A percentile compares a stretch with the other conserved stretches of the same genome.
phyloP scores from a whole-genome alignment of 92 coral and sea anemone genomes.

The Phenganax subtilis region DNA sequence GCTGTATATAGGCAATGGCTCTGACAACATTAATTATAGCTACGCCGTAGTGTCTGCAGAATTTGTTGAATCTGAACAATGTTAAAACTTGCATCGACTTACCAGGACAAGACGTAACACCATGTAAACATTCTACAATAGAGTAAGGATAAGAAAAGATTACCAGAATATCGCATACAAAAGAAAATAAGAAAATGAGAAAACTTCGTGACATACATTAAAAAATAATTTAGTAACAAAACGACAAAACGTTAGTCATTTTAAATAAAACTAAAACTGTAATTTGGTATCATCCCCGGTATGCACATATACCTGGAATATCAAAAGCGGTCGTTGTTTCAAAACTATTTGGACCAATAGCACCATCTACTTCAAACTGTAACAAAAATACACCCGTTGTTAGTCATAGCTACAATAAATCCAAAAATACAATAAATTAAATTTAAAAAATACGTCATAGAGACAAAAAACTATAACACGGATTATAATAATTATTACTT shows the following conservation, averaged over 20 bases:
- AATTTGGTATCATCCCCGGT: no score
- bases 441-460: not conserved
- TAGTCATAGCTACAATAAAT: not conserved
- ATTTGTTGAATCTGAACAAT: not conserved
- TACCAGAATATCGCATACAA: not conserved
- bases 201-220: no score
- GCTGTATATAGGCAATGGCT: no score
- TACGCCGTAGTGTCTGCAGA: not conserved
- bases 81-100: not conserved
- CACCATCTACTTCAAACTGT: not conserved
- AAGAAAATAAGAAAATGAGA: not conserved
- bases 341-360: not conserved
- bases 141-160: not conserved
- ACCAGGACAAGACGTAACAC: constrained; percentile 29
- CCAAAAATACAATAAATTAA: not conserved
- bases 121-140: constrained; percentile 22
- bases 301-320: constrained; percentile 11
- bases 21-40: no score
- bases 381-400: not conserved
- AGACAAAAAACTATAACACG: not conserved
- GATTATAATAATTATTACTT: not conserved
- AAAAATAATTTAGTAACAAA: no score
- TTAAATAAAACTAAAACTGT: no score
- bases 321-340: constrained; percentile 15
- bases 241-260: no score